phyloP scores from a whole-genome alignment of 2,113 vertebrate species.

The Passer montanus region DNA sequence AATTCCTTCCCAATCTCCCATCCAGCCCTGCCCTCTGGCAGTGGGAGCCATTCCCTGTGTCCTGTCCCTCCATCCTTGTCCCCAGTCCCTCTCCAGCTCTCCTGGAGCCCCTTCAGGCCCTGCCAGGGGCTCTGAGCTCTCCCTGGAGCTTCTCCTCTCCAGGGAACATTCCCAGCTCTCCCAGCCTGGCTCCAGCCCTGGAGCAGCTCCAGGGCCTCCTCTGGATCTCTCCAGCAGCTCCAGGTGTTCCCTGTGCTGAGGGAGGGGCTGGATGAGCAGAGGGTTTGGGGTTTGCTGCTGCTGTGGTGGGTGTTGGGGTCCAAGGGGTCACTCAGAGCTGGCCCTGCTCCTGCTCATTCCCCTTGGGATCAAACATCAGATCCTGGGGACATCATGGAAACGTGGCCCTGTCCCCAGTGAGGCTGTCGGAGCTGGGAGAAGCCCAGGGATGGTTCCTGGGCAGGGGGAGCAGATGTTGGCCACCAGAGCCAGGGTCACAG shows the following conservation, averaged over 20 bases:
- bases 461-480: neutral
- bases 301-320: fast-evolving
- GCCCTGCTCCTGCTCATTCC: neutral
- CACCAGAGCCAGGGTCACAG: neutral
- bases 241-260: neutral
- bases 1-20: neutral
- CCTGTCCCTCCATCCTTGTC: neutral
- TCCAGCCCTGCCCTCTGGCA: neutral
- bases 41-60: neutral
- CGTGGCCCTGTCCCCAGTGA: fast-evolving
- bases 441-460: neutral
- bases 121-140: neutral
- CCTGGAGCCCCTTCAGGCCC: neutral
- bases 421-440: neutral
- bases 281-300: fast-evolving
- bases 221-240: neutral
- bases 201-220: neutral
- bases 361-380: fast-evolving
- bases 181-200: neutral
- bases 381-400: fast-evolving
- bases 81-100: neutral
- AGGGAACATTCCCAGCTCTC: neutral
- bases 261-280: neutral
- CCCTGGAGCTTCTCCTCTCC: neutral
- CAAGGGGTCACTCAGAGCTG: neutral